Conservation (phyloP, 2,888 invertebrate genomes). For the Xestobium rufovillosum region DNA sequence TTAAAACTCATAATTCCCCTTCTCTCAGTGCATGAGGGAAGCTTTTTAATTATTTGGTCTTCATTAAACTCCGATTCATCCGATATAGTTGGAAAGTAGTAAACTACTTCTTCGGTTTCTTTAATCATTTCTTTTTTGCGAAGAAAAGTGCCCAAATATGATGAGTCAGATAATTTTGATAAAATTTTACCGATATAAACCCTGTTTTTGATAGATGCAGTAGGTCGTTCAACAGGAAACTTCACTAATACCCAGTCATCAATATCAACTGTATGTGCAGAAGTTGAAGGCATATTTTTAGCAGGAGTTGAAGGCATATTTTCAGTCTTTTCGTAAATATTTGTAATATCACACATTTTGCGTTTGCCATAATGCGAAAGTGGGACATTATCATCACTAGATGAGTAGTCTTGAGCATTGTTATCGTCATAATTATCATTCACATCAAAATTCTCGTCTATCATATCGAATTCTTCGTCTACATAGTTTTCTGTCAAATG, state of each 20-base stretch:
- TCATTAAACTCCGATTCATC: constrained; percentile 1
- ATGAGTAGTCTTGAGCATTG: no score
- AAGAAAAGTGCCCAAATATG: neutral
- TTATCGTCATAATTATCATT: no score
- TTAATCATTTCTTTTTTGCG: neutral
- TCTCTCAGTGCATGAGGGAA: neutral
- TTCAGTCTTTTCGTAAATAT: no score
- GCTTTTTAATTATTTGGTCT: neutral
- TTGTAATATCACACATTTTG: no score
- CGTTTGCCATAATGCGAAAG: no score
- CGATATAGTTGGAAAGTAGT: neutral
- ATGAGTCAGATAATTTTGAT: neutral
- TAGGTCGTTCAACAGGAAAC: neutral
- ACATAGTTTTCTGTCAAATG: no score
- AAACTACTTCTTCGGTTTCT: neutral
- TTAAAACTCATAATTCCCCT: neutral
- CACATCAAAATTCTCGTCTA: no score
- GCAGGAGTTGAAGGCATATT: no score
- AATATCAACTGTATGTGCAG: no score
- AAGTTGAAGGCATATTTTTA: no score
- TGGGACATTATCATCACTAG: no score
- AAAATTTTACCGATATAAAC: constrained; percentile 1
- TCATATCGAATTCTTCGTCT: no score
- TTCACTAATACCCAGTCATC: neutral
- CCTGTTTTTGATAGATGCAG: constrained; percentile 1